Conservation (phyloP, 37 sponge, comb jelly and placozoan species). For the Petrosia ficiformis region DNA sequence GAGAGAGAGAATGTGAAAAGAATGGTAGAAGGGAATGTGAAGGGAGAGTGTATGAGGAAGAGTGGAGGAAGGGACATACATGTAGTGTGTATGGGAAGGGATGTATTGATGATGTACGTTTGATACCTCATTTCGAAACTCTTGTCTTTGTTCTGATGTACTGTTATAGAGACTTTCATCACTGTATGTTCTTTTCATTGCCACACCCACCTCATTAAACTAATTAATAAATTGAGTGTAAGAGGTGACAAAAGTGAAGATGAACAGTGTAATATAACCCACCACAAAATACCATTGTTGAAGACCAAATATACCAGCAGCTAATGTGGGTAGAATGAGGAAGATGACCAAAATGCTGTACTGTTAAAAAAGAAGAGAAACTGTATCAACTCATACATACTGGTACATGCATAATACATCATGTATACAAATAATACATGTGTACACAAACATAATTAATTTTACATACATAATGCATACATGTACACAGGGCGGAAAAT, state of each 20-base stretch:
- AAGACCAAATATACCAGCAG: slow-evolving; percentile 21
- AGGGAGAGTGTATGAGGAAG: too few relatives aligned
- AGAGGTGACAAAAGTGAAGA: too few relatives aligned
- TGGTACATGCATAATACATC: too few relatives aligned
- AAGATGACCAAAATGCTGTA: background rate
- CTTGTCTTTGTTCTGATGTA: too few relatives aligned
- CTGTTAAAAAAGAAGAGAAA: slow-evolving; percentile 4
- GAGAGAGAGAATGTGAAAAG: background rate
- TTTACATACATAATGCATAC: too few relatives aligned
- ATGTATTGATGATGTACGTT: background rate
- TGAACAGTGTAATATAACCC: slow-evolving; percentile 21
- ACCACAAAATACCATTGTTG: slow-evolving; percentile 27
- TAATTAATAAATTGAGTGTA: background rate
- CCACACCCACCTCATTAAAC: slow-evolving; percentile 2
- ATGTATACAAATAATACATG: too few relatives aligned
- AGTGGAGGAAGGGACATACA: too few relatives aligned
- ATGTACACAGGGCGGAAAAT: too few relatives aligned
- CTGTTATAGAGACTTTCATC: too few relatives aligned
- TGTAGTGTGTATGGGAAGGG: too few relatives aligned
- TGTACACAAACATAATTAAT: background rate
- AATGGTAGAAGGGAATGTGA: too few relatives aligned
- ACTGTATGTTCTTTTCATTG: background rate
- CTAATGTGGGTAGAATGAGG: slow-evolving; percentile 30
- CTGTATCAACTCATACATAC: background rate
- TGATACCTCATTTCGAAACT: too few relatives aligned